Evolutionary conservation across 1,140 invertebrate species (phyloP).

Genomic region (Zaprionus vittiger): DNA sequence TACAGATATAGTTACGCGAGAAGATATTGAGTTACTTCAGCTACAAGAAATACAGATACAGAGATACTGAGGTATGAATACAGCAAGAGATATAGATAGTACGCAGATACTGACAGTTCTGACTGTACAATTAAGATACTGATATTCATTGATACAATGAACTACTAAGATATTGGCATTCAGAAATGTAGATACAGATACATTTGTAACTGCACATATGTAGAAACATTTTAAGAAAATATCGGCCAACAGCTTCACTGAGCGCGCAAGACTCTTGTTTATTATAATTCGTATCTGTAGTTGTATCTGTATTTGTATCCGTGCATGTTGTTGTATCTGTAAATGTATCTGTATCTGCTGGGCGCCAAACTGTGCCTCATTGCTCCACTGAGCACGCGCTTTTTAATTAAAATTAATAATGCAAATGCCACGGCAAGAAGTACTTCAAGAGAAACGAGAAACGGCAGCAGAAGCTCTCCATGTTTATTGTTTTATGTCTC

Average conservation of each 20-base stretch:
- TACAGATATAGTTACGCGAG: too few species aligned
- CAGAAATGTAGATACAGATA: not conserved
- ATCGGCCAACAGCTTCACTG: not conserved
- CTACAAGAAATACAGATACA: not conserved
- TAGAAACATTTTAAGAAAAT: not conserved
- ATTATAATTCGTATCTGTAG: slow-evolving; percentile 25
- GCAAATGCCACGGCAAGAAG: slow-evolving; percentile 11
- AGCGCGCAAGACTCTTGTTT: slow-evolving; percentile 22
- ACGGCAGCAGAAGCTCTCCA: not conserved
- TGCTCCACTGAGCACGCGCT: slow-evolving; percentile 12
- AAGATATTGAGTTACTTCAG: too few species aligned
- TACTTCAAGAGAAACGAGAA: not conserved
- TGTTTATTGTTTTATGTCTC: slow-evolving; percentile 20
- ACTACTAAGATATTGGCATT: not conserved
- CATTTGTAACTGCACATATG: not conserved
- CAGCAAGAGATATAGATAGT: not conserved
- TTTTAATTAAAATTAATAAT: slow-evolving; percentile 59
- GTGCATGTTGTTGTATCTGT: not conserved
- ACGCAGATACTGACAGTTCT: too few species aligned
- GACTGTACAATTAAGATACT: too few species aligned
- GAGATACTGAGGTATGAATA: not conserved
- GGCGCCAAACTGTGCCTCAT: not conserved
- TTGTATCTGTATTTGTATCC: not conserved
- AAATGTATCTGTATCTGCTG: not conserved
- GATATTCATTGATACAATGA: too few species aligned